Evolutionary conservation across 2,888 invertebrate genomes (phyloP), one percentile per base, ranked within the genome.

Genomic region (Diploptera punctata): DNA sequence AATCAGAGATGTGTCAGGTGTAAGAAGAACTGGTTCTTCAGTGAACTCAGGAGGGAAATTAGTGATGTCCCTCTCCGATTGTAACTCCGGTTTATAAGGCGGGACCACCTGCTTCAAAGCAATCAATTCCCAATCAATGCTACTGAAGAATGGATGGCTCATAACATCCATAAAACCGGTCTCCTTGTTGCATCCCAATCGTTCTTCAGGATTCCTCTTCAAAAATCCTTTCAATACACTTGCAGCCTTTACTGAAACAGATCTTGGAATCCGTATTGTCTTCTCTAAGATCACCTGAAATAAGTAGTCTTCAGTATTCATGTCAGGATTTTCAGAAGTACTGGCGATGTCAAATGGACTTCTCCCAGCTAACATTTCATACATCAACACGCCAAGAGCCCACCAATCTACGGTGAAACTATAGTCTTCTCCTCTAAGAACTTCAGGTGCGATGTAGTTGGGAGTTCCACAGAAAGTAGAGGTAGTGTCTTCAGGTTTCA

Each of bases 21-120:
- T 99, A 79, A 99, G 90, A 82, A 95, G 94, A 72, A 99, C 98
- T 70, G 98, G 97, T 84, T 99, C 98, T 83, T 97, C 97, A 77
- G 98, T 99, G 87, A 99, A 99, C 87, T 98, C 97, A 2, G 98
- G 97, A 81, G 99, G 99, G 91, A 99, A 99, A 88, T 99, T 98
- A 81, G 98, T 97, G 82, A 99, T 89, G 88, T 99, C 99, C 74
- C 98, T 89, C 84, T 99, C 99, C 74, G 94, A 94, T 82, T 95
- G 94, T 84, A 99, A 89, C 78, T 94, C 91, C 79, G 99, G 99
- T 85, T 97, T 97, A 86, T 98, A 99, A 77, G 99, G 99, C 72
- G 99, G 99, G 76, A 94, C 90, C 81, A 99, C 95, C 86, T 98
- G 98, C 85, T 98, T 98, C 84, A 94, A 94, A 84, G 98, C 98